These are phyloP conservation scores for Lepisosteus oculatus DNA, from an alignment of 2,113 vertebrate species.

Conservation along the genomic window DNA sequence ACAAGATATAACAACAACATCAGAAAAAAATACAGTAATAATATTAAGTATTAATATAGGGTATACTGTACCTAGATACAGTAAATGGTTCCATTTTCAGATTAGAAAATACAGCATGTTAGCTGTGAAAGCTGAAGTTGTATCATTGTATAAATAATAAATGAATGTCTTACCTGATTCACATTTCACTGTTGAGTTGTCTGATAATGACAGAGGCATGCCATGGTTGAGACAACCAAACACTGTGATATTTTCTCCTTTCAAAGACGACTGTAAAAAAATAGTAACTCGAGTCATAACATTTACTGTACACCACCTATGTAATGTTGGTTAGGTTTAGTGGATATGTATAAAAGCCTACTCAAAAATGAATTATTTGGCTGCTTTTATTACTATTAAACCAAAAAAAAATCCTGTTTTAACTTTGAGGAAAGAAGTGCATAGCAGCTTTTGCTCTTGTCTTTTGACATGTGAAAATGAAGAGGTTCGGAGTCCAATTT, in stretches of 20 bases:
- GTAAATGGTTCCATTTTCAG: too few species aligned
- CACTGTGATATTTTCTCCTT: slow-evolving; percentile 85
- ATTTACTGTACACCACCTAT: slow-evolving; percentile 8
- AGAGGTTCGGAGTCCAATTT: slow-evolving; percentile 32
- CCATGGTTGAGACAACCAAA: slow-evolving; percentile 92
- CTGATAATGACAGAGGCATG: slow-evolving; percentile 79
- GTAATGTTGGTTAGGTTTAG: neutral
- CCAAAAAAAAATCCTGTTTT: neutral
- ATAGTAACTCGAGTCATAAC: slow-evolving; percentile 33
- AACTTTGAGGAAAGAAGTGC: neutral
- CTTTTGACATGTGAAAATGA: slow-evolving; percentile 36
- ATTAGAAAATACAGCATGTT: too few species aligned
- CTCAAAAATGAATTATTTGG: slow-evolving; percentile 9
- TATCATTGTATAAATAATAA: neutral
- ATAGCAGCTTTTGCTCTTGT: slow-evolving; percentile 11
- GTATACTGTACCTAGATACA: too few species aligned
- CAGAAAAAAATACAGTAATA: neutral
- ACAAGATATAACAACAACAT: neutral
- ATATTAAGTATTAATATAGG: neutral
- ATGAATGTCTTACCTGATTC: slow-evolving; percentile 74
- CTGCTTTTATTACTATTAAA: neutral
- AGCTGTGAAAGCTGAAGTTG: neutral
- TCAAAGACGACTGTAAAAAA: slow-evolving; percentile 72
- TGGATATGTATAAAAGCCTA: neutral
- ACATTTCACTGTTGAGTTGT: slow-evolving; percentile 79